A percentile compares a stretch with the other conserved stretches of the same genome.
Evolutionary conservation across 2,888 invertebrate species (phyloP).

Genomic region (Orthonevra nobilis): DNA sequence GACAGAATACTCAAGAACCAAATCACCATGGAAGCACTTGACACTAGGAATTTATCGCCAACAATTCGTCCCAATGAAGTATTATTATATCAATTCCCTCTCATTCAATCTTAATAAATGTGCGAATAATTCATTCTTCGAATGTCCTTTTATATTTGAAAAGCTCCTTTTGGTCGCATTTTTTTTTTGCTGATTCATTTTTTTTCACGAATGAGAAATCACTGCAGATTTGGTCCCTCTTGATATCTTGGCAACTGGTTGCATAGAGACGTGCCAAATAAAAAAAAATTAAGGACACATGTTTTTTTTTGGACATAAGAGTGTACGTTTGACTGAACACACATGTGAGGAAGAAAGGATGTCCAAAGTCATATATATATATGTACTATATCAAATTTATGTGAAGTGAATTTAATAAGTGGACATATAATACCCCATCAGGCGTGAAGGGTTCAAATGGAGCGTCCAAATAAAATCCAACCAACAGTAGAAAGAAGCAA

Average conservation of each 20-base stretch:
- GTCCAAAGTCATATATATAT: too few species aligned
- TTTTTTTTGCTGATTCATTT: background rate
- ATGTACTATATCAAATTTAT: background rate
- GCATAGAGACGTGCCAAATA: slow-evolving; percentile 44
- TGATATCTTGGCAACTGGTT: slow-evolving; percentile 46
- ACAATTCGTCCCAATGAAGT: slow-evolving; percentile 27
- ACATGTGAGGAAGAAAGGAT: slow-evolving; percentile 5
- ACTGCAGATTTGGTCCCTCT: slow-evolving; percentile 31
- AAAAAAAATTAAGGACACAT: slow-evolving; percentile 27
- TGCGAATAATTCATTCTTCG: slow-evolving; percentile 36
- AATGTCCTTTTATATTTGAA: slow-evolving; percentile 3
- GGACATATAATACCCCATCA: slow-evolving; percentile 45
- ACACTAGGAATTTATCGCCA: slow-evolving; percentile 45
- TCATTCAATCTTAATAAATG: slow-evolving; percentile 62
- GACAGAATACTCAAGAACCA: background rate
- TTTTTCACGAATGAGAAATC: slow-evolving; percentile 31
- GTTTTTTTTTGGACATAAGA: background rate
- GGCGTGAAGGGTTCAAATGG: slow-evolving; percentile 41
- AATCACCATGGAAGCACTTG: slow-evolving; percentile 9
- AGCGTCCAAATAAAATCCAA: slow-evolving; percentile 37
- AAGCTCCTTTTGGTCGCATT: background rate
- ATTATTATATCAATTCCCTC: slow-evolving; percentile 53
- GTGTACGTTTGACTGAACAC: background rate
- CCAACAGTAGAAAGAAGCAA: slow-evolving; percentile 37
- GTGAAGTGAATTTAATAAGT: slow-evolving; percentile 55